Percentiles rank a stretch among this genome's conserved stretches.
These are phyloP conservation scores for Ptiloglossa arizonensis DNA, from an alignment of 1,140 invertebrate species.

Conservation along the genomic window DNA sequence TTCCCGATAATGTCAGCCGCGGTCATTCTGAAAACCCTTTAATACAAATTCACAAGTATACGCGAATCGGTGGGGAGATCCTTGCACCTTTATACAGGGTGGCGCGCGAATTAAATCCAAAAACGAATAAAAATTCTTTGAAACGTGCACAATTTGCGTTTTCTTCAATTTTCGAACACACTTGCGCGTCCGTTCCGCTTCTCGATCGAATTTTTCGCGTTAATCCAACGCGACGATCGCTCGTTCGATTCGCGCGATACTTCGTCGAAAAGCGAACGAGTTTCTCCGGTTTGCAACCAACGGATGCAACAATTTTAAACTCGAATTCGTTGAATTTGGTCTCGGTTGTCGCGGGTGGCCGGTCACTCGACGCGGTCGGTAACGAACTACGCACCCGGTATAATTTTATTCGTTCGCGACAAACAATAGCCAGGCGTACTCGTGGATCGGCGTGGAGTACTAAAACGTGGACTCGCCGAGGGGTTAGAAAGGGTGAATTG, in stretches of 20 bases:
- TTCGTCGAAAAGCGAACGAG: too few relatives aligned
- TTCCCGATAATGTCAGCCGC: constrained; percentile 49
- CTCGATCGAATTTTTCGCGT: too few relatives aligned
- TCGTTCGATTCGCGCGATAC: too few relatives aligned
- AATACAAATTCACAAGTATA: constrained; percentile 48
- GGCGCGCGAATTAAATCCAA: constrained; percentile 7
- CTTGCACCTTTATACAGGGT: constrained; percentile 26
- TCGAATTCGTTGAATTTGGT: not conserved
- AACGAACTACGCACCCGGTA: constrained; percentile 25
- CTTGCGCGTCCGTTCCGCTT: too few relatives aligned
- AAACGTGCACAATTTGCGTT: not conserved
- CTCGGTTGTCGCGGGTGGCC: not conserved
- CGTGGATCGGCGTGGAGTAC: constrained; percentile 51
- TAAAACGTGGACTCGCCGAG: constrained; percentile 57
- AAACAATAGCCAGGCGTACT: constrained; percentile 58
- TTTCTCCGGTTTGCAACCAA: too few relatives aligned
- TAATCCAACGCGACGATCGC: too few relatives aligned
- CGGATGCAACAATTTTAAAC: not conserved
- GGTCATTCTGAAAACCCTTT: constrained; percentile 45
- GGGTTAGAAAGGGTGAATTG: constrained; percentile 72
- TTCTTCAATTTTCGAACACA: too few relatives aligned
- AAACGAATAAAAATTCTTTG: not conserved
- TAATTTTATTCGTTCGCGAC: constrained; percentile 39
- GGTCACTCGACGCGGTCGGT: not conserved
- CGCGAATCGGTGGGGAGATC: constrained; percentile 13